A percentile compares a stretch with the other conserved stretches of the same genome.
phyloP scores from a whole-genome alignment of 2,113 vertebrate genomes.

The Gila orcuttii region DNA sequence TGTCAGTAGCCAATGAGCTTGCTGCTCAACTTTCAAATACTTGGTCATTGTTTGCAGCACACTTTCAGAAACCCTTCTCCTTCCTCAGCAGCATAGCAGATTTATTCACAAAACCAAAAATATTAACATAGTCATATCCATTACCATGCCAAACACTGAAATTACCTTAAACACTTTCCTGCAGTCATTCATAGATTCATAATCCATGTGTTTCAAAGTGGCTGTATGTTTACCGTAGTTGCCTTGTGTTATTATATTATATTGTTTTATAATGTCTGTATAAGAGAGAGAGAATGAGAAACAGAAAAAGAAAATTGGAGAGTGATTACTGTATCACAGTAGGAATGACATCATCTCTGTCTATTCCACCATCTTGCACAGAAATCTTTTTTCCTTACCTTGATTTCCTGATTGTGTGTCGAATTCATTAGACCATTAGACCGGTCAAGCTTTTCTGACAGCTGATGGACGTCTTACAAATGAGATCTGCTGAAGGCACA shows the following conservation, averaged over 20 bases:
- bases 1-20: no score
- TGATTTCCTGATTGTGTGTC: slow-evolving; percentile 25
- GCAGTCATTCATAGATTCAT: not conserved
- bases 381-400: not conserved
- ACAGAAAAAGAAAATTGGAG: not conserved
- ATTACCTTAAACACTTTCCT: not conserved
- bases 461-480: slow-evolving; percentile 24
- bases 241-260: not conserved
- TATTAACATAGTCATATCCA: no score
- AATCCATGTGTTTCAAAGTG: not conserved
- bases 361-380: slow-evolving; percentile 1
- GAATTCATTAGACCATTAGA: slow-evolving; percentile 12
- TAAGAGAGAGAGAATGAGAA: not conserved
- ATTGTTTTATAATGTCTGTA: not conserved
- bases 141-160: no score
- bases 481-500: slow-evolving; percentile 29
- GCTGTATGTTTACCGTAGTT: not conserved
- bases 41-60: no score
- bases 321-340: not conserved
- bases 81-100: no score
- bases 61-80: no score
- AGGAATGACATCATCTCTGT: not conserved
- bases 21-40: no score
- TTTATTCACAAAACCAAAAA: no score
- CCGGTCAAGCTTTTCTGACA: slow-evolving; percentile 23